Evolutionary conservation across 2,888 invertebrate genomes (phyloP), one percentile per base, ranked within the genome.

Genomic region (Tenthredo distinguenda): DNA sequence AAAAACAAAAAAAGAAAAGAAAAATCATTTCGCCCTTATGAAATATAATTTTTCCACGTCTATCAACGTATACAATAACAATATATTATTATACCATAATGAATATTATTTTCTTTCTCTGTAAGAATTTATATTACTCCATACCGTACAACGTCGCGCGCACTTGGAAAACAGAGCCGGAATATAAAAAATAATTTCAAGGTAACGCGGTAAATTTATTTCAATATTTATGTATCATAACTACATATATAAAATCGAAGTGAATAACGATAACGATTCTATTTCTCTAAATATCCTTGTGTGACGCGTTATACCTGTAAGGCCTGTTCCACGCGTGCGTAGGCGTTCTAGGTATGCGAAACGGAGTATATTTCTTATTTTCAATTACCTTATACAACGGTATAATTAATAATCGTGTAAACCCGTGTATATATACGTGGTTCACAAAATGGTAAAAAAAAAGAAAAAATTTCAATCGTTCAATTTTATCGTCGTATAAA

Each of bases 381-480:
- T 31, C 18, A 37, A 71, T 71, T 71, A 37, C 71, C n/a, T 37
- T 71, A 37, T 37, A 71, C 34, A n/a, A 18, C 26, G 12, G 37
- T n/a, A n/a, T 40, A 3, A 72, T 77, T 84, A 85, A 87, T 86
- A 86, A 86, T 76, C 76, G 85, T 84, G 72, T 84, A 74, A 82
- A 55, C 18, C n/a, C 87, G 86, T 85, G 84, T 76, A 58, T 83
- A 82, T 43, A 74, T 83, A 79, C 26, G 76, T 55, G 71, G 68
- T 37, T 9, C 55, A 55, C n/a, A 84, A 68, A 72, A 81, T 83
- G 55, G 58, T 83, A 82, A n/a, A 55, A 86, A 71, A 86, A 84
- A 62, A 74, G 82, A 89, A 90, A 91, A 91, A 91, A 93, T 93
- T 91, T 84, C 77, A 77, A 68, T 77, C 71, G 74, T 79, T 85